Base-by-base conservation (phyloP, 2,113 vertebrate species). In the Pipra filicauda region DNA sequence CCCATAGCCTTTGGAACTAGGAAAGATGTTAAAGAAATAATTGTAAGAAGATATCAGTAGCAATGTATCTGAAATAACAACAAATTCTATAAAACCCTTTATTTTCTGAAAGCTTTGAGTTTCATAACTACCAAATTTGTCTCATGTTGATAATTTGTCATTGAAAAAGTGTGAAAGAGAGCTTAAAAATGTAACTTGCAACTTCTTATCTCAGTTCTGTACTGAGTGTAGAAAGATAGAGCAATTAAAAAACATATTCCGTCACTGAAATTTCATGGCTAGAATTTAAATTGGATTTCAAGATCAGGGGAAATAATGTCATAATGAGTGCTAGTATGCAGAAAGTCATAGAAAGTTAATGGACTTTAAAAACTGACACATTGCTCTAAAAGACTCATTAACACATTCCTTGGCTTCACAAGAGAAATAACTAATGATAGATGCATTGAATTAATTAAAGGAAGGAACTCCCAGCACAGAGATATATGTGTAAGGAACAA, bases 311-410 rank as follows among this genome's bases (percentile, higher is more conserved):
- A 96, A 97, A 96, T 95, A 94, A 93, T 85, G 59, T 86, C 91
- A 95, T 95, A 93, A 96, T 95, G 66, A 94, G 35, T 71, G 76
- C 90, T 91, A 95, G 80, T 52, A 81, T 84, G 88, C 90, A 89
- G 88, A 95, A 95, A 97, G 91, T 94, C 83, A 90, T 27, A 91
- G 91, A 89, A 95, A 96, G 84, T 91, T 96, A 97, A 97, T 93
- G 54, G 90, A 92, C 93, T 95, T 94, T 91, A 95, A 96, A 95
- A 95, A 87, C 65, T 70, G 94, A 94, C 80, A 94, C 82, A 84
- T 86, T 88, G 35, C 75, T 95, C 72, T 92, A 54, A 91, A 93
- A 97, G 85, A 94, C 72, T 95, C 93, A 94, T 97, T 95, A 96
- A 75, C 65, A 83, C 6, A 17, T 78, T 94, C 74, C 61, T 93